These are phyloP conservation scores for Phalanger gymnotis DNA, from an alignment of 2,797 vertebrate species.

Conservation along the genomic window DNA sequence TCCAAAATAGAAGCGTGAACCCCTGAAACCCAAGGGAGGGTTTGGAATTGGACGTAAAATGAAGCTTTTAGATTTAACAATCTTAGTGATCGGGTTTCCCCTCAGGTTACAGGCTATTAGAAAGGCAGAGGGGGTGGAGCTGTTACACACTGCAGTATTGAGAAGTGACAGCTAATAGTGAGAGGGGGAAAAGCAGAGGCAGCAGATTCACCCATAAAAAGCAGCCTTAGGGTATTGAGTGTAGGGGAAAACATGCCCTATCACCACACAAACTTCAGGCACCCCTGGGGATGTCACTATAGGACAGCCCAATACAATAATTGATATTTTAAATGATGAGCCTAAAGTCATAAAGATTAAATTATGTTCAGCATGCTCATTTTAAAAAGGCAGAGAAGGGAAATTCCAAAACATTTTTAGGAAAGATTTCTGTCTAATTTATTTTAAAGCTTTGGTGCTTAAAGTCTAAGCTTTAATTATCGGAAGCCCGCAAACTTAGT, in stretches of 20 bases:
- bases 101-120: constrained; percentile 37
- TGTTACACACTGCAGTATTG: constrained; percentile 1
- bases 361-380: neutral
- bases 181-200: neutral
- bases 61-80: constrained; percentile 1
- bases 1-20: neutral
- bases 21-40: neutral
- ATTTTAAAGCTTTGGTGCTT: neutral
- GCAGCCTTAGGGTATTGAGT: neutral
- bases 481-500: neutral
- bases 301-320: neutral
- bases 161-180: constrained; percentile 1
- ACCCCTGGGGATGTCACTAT: neutral
- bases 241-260: neutral
- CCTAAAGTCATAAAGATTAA: neutral
- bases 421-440: constrained; percentile 19
- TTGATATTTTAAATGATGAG: constrained; percentile 7
- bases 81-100: neutral
- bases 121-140: constrained; percentile 1
- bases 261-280: neutral
- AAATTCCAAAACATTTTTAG: neutral
- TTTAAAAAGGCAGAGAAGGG: neutral
- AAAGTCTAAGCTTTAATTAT: neutral
- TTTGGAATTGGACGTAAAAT: neutral
- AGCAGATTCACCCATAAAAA: neutral